Evolutionary conservation across 2,888 invertebrate species (phyloP).

Genomic region (Aporophyla lueneburgensis): DNA sequence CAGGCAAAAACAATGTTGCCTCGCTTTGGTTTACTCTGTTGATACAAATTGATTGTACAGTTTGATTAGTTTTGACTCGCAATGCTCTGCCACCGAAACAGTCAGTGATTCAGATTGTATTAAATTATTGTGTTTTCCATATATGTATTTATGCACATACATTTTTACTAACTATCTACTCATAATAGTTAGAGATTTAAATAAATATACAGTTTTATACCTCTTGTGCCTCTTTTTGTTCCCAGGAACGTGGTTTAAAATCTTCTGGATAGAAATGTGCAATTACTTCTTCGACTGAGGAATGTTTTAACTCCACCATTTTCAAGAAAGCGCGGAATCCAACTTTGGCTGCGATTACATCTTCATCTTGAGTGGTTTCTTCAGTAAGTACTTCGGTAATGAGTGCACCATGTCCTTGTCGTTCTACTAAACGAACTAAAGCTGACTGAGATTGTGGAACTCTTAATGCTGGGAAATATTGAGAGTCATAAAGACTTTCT

Average conservation of each 20-base stretch:
- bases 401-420: constrained; percentile 95
- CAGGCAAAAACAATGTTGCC: neutral
- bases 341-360: constrained; percentile 94
- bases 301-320: constrained; percentile 95
- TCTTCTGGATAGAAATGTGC: constrained; percentile 96
- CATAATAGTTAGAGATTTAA: neutral
- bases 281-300: constrained; percentile 96
- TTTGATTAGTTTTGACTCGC: neutral
- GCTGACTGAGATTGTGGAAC: constrained; percentile 96
- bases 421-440: constrained; percentile 95
- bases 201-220: constrained; percentile 78
- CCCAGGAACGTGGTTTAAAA: constrained; percentile 95
- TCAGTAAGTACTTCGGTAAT: constrained; percentile 96
- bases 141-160: neutral
- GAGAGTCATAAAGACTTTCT: constrained; percentile 94
- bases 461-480: constrained; percentile 94
- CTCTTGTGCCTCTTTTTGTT: constrained; percentile 93
- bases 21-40: neutral
- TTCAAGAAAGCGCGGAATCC: constrained; percentile 96
- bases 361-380: constrained; percentile 95
- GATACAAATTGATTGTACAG: neutral
- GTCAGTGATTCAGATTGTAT: neutral
- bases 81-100: neutral
- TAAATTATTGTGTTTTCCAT: neutral
- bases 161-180: too few relatives aligned